Evolutionary conservation across 64 coral and sea anemone species (phyloP), one percentile per base, ranked within the genome.

Genomic region (Pocillopora verrucosa): DNA sequence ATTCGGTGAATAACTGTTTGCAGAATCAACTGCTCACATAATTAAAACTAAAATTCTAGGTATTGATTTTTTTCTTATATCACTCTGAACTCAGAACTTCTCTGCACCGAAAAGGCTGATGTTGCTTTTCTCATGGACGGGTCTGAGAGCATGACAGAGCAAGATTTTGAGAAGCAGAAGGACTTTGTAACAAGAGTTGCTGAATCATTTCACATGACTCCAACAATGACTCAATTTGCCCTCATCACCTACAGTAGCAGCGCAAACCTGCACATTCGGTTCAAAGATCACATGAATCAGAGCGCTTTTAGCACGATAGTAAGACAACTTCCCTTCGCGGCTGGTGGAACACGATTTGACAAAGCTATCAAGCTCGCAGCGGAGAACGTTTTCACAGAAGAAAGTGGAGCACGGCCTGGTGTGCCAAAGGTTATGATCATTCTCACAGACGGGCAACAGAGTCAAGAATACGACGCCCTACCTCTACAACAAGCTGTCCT

Each of bases 401-500:
- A 65, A 76, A 67, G 77, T 22, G 73, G 88, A 30, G 75, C 78
- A 17, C 90, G 88, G 36, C 38, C 87, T 9, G 88, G 87, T n/a
- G 69, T 89, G 11, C 76, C 87, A 7, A 94, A 88, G 60, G 82
- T 98, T 0, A 80, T 92, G 36, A 88, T 98, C 19, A 77, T 98
- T 24, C 70, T 98, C 10, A 98, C 96, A 15, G 96, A 98, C 34
- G 96, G 96, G 11, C 81, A 75, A 4, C 96, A 98, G 58, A 98
- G 92, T 24, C 80, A 93, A 7, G 90, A 98, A 4, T 83, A 82
- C 19, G 87, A 94, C 51, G 93, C 90, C 0, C 58, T 92, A 19
- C 83, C 96, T 16, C 87, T 94, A 14, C 22, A 84, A 12, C 68
- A 92, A 22, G 96, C 96, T 11, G 88, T 92, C 16, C 2, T 80